Conservation (phyloP, 1,140 invertebrate genomes). For the Melipona quadrifasciata region DNA sequence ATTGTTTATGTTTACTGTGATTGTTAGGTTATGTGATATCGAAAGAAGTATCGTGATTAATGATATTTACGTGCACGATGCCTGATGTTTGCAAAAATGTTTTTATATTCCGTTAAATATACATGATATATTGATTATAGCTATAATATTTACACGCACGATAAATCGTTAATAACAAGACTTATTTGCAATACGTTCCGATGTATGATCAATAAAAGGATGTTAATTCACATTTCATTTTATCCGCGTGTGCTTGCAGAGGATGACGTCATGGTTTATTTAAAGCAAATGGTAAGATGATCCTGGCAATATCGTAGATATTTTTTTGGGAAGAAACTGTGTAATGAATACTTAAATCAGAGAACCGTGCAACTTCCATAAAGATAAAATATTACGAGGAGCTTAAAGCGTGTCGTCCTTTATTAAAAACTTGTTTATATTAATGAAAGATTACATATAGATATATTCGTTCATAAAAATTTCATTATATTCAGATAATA, state of each 20-base stretch:
- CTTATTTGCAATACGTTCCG: conserved; percentile 9
- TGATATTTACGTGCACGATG: not conserved
- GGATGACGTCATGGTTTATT: conserved; percentile 61
- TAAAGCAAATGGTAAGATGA: conserved; percentile 55
- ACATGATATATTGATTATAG: not conserved
- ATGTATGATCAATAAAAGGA: conserved; percentile 24
- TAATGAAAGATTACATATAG: not conserved
- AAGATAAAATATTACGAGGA: conserved; percentile 9
- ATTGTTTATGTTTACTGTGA: not conserved
- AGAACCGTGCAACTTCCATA: not conserved
- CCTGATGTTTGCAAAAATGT: not conserved
- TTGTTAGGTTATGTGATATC: not conserved
- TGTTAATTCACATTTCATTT: conserved; percentile 49
- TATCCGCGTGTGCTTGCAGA: conserved; percentile 41
- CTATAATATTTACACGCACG: not conserved
- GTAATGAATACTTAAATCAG: conserved; percentile 21
- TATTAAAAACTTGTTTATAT: not conserved
- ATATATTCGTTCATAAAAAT: not conserved
- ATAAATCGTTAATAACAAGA: not conserved
- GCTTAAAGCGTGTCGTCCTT: not conserved
- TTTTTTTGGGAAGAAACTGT: conserved; percentile 26
- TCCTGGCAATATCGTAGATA: conserved; percentile 40
- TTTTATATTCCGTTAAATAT: not conserved
- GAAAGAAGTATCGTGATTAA: not conserved
- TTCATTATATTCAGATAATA: not conserved